A percentile compares a stretch with the other conserved stretches of the same genome.
These are phyloP conservation scores for Rachycentron canadum DNA, from an alignment of 2,797 vertebrate species.

Conservation along the genomic window DNA sequence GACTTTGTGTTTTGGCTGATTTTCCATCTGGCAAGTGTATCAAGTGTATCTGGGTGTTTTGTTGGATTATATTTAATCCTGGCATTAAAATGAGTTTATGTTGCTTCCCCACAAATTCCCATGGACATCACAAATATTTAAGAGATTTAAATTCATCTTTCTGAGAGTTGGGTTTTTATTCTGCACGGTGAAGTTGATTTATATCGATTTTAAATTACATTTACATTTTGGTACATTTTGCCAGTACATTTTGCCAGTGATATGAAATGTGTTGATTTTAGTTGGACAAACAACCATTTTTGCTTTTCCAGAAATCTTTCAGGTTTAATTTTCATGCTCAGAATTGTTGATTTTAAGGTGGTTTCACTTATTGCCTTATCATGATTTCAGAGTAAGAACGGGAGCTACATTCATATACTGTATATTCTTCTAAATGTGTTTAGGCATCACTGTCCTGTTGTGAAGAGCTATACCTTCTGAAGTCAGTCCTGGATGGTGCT, in stretches of 20 bases:
- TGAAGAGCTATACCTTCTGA: constrained; percentile 33
- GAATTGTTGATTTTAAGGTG: neutral
- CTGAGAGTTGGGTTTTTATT: neutral
- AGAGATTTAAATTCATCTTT: neutral
- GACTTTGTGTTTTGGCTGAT: constrained; percentile 45
- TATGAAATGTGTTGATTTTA: neutral
- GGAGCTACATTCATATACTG: neutral
- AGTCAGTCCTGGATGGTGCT: constrained; percentile 1
- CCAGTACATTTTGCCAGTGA: neutral
- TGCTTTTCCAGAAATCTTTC: neutral
- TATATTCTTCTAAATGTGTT: neutral
- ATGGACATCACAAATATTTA: neutral
- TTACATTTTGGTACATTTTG: neutral
- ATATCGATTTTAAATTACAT: no score
- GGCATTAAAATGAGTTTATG: constrained; percentile 9
- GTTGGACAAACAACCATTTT: neutral
- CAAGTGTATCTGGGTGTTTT: constrained; percentile 5
- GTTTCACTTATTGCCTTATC: neutral
- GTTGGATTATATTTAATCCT: constrained; percentile 39
- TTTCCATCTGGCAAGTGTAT: constrained; percentile 16
- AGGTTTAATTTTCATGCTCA: neutral
- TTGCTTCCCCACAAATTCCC: neutral
- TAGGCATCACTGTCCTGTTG: neutral
- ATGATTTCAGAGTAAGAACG: neutral
- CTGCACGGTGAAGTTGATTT: neutral